Evolutionary conservation across 2,888 invertebrate species (phyloP).

Genomic region (Aquatica leii): DNA sequence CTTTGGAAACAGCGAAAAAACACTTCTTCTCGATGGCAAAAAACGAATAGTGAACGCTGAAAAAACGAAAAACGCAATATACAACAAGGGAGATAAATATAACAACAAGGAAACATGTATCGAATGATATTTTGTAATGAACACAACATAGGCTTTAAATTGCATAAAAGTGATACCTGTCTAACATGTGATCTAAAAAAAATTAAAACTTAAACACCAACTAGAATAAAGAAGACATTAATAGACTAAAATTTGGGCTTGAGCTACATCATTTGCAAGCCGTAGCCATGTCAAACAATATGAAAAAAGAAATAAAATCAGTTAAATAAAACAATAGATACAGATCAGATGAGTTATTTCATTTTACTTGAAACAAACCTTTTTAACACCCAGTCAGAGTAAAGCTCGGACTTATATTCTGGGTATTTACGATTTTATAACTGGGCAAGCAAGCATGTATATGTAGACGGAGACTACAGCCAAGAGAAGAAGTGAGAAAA

Average conservation of each 20-base stretch:
- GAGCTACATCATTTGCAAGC: background rate
- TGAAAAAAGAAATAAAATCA: background rate
- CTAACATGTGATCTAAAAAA: background rate
- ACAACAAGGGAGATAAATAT: background rate
- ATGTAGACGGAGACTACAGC: conserved; percentile 34
- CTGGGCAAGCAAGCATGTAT: conserved; percentile 32
- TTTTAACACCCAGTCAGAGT: conserved; percentile 30
- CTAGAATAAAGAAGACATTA: too few relatives aligned
- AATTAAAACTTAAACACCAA: background rate
- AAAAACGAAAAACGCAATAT: too few relatives aligned
- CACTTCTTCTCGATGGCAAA: too few relatives aligned
- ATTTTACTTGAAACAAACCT: background rate
- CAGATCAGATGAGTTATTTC: background rate
- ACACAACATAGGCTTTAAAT: background rate
- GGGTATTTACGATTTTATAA: conserved; percentile 40
- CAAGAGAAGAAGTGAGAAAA: conserved; percentile 38
- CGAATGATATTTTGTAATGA: background rate
- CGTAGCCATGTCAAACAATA: background rate
- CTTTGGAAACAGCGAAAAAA: too few relatives aligned
- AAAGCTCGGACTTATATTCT: conserved; percentile 42
- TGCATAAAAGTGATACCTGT: background rate
- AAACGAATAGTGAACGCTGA: too few relatives aligned
- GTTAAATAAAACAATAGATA: background rate
- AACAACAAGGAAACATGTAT: background rate
- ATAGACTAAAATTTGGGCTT: too few relatives aligned